Evolutionary conservation across 2,113 vertebrate genomes (phyloP), one percentile per base, ranked within the genome.

Genomic region (Turnix velox): DNA sequence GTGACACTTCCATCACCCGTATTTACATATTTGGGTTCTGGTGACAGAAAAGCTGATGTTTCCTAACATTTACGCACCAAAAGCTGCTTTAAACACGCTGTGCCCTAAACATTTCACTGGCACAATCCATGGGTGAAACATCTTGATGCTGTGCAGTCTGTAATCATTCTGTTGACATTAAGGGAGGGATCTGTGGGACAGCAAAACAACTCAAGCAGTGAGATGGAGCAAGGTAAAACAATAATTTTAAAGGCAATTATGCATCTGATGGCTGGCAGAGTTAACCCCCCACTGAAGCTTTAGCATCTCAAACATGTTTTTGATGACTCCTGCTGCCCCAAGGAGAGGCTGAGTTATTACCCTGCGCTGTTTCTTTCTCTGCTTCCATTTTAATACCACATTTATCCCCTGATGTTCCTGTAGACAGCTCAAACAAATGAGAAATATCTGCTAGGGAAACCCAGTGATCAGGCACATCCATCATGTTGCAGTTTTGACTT

Each of bases 101-200:
- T 3, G 2, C 86, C 83, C 57, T 84, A 86, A 96, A 85, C 77
- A 71, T 83, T 72, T 77, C 62, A 51, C 67, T 68, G 33, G 57
- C 40, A 12, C 67, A n/a, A n/a, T 97, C 59, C 84, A 93, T 68
- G 76, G 84, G 51, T 92, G 73, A 96, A 89, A 40, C 75, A 96
- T 93, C 92, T 91, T 90, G 90, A 93, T 3, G 62, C 61, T 79
- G 45, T 74, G 81, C 61, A 92, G 92, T 52, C 91, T 84, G 14
- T 92, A 96, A 97, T 95, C 83, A 96, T 95, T 95, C 58, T 93
- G 89, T 87, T 95, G 90, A 93, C 86, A 89, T 93, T 96, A 96
- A 92, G 42, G 31, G 80, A 85, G 82, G 95, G 89, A 95, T 84
- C 66, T 68, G 71, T 46, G 71, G 55, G 71, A 66, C 10, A 84